phyloP scores from a whole-genome alignment of 2,113 vertebrate species.

The Ceuthmochares aereus region DNA sequence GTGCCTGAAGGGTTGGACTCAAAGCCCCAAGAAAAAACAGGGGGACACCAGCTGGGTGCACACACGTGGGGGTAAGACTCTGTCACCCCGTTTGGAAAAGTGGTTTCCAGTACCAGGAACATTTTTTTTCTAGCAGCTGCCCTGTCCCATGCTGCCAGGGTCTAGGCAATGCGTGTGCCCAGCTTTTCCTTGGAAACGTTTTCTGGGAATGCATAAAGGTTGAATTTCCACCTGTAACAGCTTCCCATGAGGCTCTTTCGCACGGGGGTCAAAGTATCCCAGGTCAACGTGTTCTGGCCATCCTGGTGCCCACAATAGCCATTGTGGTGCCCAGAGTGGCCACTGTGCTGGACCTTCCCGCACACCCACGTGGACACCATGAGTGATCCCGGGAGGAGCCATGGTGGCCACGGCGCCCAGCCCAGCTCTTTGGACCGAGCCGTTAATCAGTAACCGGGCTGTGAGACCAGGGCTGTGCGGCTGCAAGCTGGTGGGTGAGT shows the following conservation, averaged over 20 bases:
- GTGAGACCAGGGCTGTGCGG: neutral
- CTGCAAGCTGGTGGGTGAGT: neutral
- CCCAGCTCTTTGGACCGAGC: constrained; percentile 64
- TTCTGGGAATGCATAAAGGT: neutral
- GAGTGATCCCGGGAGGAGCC: neutral
- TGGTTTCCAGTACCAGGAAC: accelerated
- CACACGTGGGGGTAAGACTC: accelerated
- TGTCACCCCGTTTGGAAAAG: accelerated
- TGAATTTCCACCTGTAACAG: neutral
- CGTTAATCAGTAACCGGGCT: constrained; percentile 58
- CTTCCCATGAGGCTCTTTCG: neutral
- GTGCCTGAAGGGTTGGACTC: too few species aligned
- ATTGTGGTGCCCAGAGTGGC: accelerated
- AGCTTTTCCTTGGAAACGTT: neutral
- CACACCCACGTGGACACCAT: accelerated
- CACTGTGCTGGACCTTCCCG: accelerated
- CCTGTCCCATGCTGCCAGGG: accelerated
- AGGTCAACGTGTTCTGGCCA: neutral
- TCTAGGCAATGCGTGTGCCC: accelerated
- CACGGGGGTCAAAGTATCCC: neutral
- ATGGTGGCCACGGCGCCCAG: accelerated
- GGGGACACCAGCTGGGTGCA: accelerated
- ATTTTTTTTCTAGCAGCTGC: too few species aligned
- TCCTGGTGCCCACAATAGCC: too few species aligned
- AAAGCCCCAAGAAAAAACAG: too few species aligned